These are phyloP conservation scores for Gnathochromis pfefferi DNA, from an alignment of 2,113 vertebrate species.

Conservation along the genomic window DNA sequence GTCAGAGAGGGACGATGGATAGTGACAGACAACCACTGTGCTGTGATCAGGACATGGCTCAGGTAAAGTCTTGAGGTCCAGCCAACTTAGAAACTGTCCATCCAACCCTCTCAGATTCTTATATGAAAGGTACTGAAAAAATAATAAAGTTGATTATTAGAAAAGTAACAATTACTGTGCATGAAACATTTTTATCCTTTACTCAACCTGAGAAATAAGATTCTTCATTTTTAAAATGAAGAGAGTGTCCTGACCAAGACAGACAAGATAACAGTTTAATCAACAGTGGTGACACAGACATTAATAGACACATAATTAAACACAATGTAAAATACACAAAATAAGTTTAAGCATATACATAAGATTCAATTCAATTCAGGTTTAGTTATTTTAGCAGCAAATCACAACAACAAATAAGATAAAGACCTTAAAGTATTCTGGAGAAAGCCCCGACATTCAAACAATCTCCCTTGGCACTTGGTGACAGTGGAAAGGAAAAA, in stretches of 20 bases:
- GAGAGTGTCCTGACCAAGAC: background rate
- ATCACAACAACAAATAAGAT: background rate
- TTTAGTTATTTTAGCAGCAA: background rate
- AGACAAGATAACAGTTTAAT: background rate
- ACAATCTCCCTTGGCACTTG: background rate
- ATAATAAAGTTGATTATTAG: background rate
- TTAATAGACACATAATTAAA: background rate
- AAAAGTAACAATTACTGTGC: background rate
- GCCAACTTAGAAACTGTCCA: background rate
- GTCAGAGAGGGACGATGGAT: background rate
- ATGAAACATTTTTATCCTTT: background rate
- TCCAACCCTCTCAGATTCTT: constrained; percentile 80
- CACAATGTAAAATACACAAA: background rate
- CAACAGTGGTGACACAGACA: background rate
- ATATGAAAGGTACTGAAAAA: constrained; percentile 91
- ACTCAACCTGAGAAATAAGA: background rate
- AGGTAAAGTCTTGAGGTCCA: background rate
- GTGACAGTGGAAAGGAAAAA: background rate
- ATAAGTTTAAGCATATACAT: background rate
- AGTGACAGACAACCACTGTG: constrained; percentile 18
- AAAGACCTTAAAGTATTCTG: background rate
- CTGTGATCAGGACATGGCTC: constrained; percentile 17
- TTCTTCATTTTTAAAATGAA: background rate
- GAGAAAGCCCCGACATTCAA: background rate
- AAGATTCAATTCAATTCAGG: background rate